Conservation (phyloP, 2,113 vertebrate genomes). For the Lethenteron reissneri region DNA sequence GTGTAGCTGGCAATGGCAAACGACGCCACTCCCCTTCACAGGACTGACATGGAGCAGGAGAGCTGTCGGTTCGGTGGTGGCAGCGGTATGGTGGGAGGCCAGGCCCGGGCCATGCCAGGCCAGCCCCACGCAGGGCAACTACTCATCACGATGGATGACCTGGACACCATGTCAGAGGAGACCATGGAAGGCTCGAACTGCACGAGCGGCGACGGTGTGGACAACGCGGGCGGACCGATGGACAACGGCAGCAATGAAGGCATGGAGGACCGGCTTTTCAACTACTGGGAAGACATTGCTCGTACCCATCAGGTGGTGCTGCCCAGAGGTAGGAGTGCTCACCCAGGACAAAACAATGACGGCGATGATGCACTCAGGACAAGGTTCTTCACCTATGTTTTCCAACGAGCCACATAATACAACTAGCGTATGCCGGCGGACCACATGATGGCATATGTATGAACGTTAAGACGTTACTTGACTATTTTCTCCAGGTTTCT, state of each 20-base stretch:
- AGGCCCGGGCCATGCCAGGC: slow-evolving; percentile 11
- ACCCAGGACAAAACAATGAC: not conserved
- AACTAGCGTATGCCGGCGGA: too few species aligned
- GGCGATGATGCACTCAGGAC: too few species aligned
- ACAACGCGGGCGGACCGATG: slow-evolving; percentile 24
- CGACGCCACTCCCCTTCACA: too few species aligned
- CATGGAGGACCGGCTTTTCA: slow-evolving; percentile 31
- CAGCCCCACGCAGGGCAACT: too few species aligned
- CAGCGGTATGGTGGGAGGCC: slow-evolving; percentile 11
- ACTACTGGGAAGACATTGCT: slow-evolving; percentile 52
- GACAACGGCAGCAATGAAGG: slow-evolving; percentile 17
- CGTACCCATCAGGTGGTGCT: slow-evolving; percentile 56
- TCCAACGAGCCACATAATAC: too few species aligned
- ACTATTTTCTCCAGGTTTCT: too few species aligned
- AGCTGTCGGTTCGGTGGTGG: slow-evolving; percentile 26
- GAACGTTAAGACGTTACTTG: too few species aligned
- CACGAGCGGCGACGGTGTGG: slow-evolving; percentile 25
- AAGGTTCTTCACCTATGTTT: too few species aligned
- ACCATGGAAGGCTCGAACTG: slow-evolving; percentile 27
- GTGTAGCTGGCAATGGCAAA: too few species aligned
- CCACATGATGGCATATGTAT: too few species aligned
- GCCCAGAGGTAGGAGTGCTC: slow-evolving; percentile 28
- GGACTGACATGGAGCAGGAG: slow-evolving; percentile 28
- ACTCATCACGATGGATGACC: slow-evolving; percentile 48
- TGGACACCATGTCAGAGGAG: slow-evolving; percentile 39